Evolutionary conservation across 2,888 invertebrate genomes (phyloP).

Genomic region (Colostygia pectinataria): DNA sequence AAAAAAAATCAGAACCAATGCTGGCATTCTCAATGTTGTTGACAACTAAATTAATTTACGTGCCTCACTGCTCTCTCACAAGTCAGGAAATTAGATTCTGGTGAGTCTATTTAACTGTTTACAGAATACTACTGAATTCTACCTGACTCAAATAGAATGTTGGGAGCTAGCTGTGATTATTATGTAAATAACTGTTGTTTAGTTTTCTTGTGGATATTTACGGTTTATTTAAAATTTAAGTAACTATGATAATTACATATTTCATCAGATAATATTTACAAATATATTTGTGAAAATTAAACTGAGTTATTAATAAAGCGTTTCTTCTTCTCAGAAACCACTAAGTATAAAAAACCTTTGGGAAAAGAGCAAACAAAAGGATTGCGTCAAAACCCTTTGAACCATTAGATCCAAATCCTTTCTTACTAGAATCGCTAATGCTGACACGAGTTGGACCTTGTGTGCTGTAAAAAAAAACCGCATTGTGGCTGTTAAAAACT

Average conservation of each 20-base stretch:
- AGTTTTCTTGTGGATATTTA: no score
- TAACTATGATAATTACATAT: no score
- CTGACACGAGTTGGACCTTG: constrained; percentile 50
- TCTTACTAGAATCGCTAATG: constrained; percentile 55
- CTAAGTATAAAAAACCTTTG: no score
- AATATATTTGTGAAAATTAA: no score
- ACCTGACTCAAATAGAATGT: constrained; percentile 14
- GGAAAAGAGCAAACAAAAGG: constrained; percentile 18
- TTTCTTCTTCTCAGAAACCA: no score
- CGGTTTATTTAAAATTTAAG: no score
- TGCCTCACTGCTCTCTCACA: constrained; percentile 31
- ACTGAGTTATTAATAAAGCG: no score
- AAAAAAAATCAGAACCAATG: neutral
- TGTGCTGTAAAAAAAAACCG: constrained; percentile 71
- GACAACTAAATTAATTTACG: constrained; percentile 36
- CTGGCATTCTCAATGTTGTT: constrained; percentile 14
- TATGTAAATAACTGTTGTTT: neutral
- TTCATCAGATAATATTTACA: no score
- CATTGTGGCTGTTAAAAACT: constrained; percentile 73
- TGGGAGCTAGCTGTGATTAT: neutral
- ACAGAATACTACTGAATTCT: constrained; percentile 26
- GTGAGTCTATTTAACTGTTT: constrained; percentile 38
- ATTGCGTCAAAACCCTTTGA: constrained; percentile 25
- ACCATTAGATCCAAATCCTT: constrained; percentile 43
- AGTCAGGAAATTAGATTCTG: constrained; percentile 48